Percentiles rank a stretch among this genome's conserved stretches.
Evolutionary conservation across 2,113 vertebrate genomes (phyloP).

Genomic region (Salminus brasiliensis): DNA sequence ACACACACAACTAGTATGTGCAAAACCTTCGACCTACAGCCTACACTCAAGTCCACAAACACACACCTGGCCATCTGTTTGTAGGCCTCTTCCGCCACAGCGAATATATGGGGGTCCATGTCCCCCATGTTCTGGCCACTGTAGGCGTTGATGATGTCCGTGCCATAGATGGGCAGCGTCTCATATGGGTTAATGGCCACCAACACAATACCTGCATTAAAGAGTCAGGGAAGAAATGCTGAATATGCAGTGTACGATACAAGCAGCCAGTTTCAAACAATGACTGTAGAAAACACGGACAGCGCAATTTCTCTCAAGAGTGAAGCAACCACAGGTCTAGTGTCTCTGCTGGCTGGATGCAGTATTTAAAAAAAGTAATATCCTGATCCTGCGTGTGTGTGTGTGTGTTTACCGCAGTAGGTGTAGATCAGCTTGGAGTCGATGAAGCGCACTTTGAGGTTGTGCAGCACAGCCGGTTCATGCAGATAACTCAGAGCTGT

Average conservation of each 20-base stretch:
- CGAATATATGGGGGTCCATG: constrained; percentile 99
- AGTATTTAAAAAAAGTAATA: no score
- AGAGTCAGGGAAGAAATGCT: neutral
- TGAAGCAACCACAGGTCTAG: no score
- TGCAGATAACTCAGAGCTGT: constrained; percentile 98
- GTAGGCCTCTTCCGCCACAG: constrained; percentile 96
- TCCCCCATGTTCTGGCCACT: constrained; percentile 99
- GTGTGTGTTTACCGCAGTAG: constrained; percentile 87
- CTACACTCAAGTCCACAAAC: no score
- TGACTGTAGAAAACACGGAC: no score
- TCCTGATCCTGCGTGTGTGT: neutral
- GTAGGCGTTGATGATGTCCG: constrained; percentile 98
- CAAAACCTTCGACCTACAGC: no score
- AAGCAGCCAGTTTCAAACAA: no score
- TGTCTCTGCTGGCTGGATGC: no score
- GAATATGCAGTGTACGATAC: neutral
- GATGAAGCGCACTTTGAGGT: constrained; percentile 96
- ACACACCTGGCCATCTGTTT: constrained; percentile 99
- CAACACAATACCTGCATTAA: constrained; percentile 88
- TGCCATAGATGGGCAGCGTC: constrained; percentile 92
- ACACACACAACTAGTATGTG: no score
- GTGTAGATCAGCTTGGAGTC: constrained; percentile 99
- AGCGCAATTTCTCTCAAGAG: no score
- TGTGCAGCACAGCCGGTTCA: constrained; percentile 95
- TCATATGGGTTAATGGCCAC: constrained; percentile 99